Base-by-base conservation (phyloP, 2,888 invertebrate genomes). In the Napeogenes inachia region DNA sequence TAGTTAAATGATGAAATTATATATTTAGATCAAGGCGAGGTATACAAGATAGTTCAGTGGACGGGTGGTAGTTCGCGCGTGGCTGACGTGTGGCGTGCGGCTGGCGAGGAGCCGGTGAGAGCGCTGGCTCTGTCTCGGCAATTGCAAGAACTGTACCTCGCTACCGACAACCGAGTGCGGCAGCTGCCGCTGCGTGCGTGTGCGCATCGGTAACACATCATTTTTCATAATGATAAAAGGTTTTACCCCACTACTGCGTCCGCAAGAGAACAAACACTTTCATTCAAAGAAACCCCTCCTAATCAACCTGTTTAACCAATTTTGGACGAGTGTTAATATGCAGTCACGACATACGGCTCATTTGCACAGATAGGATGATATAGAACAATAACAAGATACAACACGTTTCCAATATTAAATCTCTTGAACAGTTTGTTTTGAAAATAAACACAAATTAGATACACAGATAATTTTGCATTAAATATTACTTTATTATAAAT, bases 11-110 rank as follows among this genome's bases (percentile, higher is more conserved):
- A 3, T 30, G 5, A 8, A 30, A 8, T 50, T 6, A n/a, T 30
- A 50, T 50, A 50, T 4, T 4, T 50, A 93, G 93, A 86, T 78
- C 91, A 89, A 59, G 93, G 93, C 1, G 90, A 92, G 65, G 91
- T 93, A 54, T 93, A 93, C 80, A 93, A 93, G 77, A 89, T 93
- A 78, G 92, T 93, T 54, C 93, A 93, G 70, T 93, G 93, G 93
- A 84, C 86, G 54, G 92, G 92, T 38, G 91, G 91, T 58, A 89
- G 89, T 54, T 89, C 91, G 4, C 84, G 89, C 60, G 87, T 93
- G 57, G 91, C 92, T 21, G 93, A 93, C 71, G 88, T 93, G 56
- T 92, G 93, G 88, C 89, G 86, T 60, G 92, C 92, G 47, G 92
- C 92, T 45, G 87, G 88, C 42, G 85, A 89, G 5, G 92, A 93